Conservation (phyloP, 1,140 invertebrate genomes). For the Zaprionus vittiger region DNA sequence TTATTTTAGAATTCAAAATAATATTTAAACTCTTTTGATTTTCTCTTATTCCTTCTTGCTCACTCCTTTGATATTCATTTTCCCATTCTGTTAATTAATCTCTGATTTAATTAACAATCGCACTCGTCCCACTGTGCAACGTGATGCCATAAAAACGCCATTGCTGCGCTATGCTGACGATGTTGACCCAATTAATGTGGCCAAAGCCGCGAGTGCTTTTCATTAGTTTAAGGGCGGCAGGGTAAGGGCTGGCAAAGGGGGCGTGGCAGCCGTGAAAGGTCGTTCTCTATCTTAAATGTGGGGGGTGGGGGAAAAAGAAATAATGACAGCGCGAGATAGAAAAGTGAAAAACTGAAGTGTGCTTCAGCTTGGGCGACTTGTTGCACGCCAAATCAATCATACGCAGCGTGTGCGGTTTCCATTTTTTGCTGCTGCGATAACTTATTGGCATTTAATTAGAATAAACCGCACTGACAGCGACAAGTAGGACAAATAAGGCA, state of each 20-base stretch:
- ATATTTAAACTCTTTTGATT: neutral
- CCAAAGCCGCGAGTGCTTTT: slow-evolving; percentile 72
- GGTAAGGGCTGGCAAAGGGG: neutral
- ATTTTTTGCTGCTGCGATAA: neutral
- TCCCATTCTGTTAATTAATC: too few species aligned
- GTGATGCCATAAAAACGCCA: slow-evolving; percentile 63
- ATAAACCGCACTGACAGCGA: slow-evolving; percentile 7
- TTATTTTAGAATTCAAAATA: too few species aligned
- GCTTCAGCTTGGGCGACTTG: neutral
- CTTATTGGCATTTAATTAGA: slow-evolving; percentile 25
- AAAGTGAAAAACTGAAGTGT: slow-evolving; percentile 40
- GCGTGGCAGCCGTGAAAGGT: slow-evolving; percentile 27
- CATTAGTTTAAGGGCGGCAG: slow-evolving; percentile 50
- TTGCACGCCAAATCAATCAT: slow-evolving; percentile 12
- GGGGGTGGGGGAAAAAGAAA: slow-evolving; percentile 46
- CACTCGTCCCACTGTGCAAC: slow-evolving; percentile 25
- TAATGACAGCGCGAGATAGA: slow-evolving; percentile 47
- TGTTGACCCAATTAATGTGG: slow-evolving; percentile 67
- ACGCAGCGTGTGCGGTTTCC: neutral
- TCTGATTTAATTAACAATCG: neutral
- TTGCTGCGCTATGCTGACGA: slow-evolving; percentile 21
- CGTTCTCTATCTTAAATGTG: slow-evolving; percentile 24
- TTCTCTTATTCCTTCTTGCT: neutral
- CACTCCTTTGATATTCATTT: neutral
- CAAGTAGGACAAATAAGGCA: neutral